Base-by-base conservation (phyloP, 2,113 vertebrate species). In the Ophthalmolycus amberensis region DNA sequence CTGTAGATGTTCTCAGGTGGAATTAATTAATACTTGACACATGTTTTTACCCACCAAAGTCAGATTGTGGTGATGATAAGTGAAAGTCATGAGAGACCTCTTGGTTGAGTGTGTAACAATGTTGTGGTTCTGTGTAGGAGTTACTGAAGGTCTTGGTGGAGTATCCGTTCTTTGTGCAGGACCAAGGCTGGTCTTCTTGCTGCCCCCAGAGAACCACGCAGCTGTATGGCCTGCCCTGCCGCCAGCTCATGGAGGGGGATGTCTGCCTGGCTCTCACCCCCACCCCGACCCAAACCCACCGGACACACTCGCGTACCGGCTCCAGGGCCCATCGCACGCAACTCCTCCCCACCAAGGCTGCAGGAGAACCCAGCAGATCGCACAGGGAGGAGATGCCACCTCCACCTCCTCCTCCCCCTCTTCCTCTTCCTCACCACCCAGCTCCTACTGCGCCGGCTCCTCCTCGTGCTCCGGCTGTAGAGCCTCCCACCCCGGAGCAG, bases 181-280 rank as follows among this genome's bases (percentile, higher is more conserved):
- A 95, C 75, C 90, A 70, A 42, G 95, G 95, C 82, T 96, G 95
- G 95, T 96, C 95, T 80, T 96, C 95, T 52, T 96, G 95, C 91
- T 92, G 92, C 88, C 95, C 95, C 16, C 91, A 92, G 83, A 94
- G 89, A 89, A 96, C 94, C 67, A 80, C 88, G 12, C 92, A 94
- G 83, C 85, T 95, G 70, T 96, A 95, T 1, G 93, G 94, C 75
- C 93, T 96, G 66, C 82, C 90, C 84, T 96, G 95, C 79, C 94
- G 92, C 77, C 95, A 95, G 91, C 94, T 96, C 34, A 74, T 79
- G 27, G 91, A 93, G 58, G 95, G 95, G 1, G 95, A 96, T 16
- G 82, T 96, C 71, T 96, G 95, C 90, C 91, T 96, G 83, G 95
- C 94, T 34, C 93, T 96, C 66, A 96, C 94, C 18, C 95, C 95